These are phyloP conservation scores for Tamias sibiricus DNA, from an alignment of 2,113 vertebrate species.

Conservation along the genomic window DNA sequence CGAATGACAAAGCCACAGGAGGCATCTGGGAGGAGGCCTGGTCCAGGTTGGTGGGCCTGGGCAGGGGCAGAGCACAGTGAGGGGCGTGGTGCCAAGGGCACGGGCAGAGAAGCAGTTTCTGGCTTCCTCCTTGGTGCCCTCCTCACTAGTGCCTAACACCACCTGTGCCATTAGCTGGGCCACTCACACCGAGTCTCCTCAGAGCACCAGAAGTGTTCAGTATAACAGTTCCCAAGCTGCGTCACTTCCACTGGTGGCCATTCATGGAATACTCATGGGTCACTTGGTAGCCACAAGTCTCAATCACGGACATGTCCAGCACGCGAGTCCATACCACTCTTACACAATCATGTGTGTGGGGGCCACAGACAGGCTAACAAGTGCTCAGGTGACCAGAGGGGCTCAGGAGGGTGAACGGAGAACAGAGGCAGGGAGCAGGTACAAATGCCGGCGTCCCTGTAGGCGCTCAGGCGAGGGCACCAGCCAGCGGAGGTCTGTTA, in stretches of 20 bases:
- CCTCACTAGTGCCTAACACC: neutral
- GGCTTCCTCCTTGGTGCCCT: neutral
- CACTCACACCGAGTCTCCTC: neutral
- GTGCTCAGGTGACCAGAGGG: neutral
- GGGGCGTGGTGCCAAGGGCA: accelerated
- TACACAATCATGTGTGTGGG: neutral
- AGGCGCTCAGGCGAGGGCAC: neutral
- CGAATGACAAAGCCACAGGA: neutral
- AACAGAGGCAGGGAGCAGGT: neutral
- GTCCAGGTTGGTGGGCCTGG: accelerated
- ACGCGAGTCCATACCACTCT: neutral
- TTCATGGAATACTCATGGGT: neutral
- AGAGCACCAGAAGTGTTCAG: neutral
- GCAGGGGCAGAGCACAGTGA: accelerated
- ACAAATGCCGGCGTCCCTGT: too few species aligned
- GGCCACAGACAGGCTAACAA: neutral
- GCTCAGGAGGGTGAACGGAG: neutral
- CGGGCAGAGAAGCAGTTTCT: accelerated
- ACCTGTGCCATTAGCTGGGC: neutral
- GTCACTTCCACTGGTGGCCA: neutral
- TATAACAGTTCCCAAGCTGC: neutral
- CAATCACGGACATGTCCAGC: too few species aligned
- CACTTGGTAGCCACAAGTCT: too few species aligned
- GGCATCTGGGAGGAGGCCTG: neutral
- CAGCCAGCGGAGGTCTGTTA: too few species aligned